Base-by-base conservation (phyloP, 2,888 invertebrate genomes). In the Amblyteles armatorius region DNA sequence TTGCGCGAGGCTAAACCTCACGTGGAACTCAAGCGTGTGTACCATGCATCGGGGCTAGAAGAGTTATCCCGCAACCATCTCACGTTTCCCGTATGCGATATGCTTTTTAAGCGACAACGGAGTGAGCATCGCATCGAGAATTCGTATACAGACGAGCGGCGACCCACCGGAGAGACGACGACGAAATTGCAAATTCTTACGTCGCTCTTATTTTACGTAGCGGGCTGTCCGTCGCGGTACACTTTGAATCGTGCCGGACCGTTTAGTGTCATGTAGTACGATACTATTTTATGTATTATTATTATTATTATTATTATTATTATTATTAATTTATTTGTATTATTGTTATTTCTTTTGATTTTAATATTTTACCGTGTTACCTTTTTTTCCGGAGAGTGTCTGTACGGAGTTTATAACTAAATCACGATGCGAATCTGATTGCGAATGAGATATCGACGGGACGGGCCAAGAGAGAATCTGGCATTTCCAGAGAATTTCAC, bases 71-170 rank as follows among this genome's bases (percentile, higher is more conserved):
- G 68, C 84, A 91, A 89, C 78, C 90, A 77, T 84, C 88, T 90
- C 91, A 91, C 90, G 90, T 90, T 81, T 83, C 82, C 86, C 76
- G 86, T 83, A 87, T 89, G 89, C 88, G 89, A 90, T 90, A 88
- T 88, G 89, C 87, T 88, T 89, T 87, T 88, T 86, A 86, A 88
- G 84, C 86, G 84, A 88, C 85, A 73, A 50, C 55, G 76, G 63
- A 50, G 48, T 72, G 80, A 72, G 79, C 72, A 60, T 40, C 77
- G 76, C 60, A 65, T 55, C 79, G 79, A 79, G 57, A 80, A 86
- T 63, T 79, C 29, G 29, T 33, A 48, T 48, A 63, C 55, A 67
- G 69, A 44, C 55, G 55, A 83, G 22, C 36, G 22, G 33, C 36
- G n/a, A 57, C 44, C 44, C 69, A 65, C 16, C 40, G 55, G 48